Evolutionary conservation across 1,140 invertebrate species (phyloP).

Genomic region (Sycophila sp.): DNA sequence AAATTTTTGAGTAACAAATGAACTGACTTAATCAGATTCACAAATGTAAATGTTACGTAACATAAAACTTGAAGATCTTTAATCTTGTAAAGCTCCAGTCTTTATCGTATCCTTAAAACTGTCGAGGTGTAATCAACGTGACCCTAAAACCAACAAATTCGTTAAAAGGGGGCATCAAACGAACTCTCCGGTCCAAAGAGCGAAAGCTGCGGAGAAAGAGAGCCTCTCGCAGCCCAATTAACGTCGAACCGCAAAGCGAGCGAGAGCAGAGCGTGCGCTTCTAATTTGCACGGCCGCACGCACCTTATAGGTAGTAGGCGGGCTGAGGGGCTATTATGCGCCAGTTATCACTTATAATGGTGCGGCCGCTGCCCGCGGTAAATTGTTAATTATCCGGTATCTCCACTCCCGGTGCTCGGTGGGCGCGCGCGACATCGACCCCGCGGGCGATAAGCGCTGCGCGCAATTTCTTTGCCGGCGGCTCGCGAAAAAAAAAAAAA

Average conservation of each 20-base stretch:
- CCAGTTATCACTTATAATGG: constrained; percentile 48
- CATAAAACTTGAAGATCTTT: too few relatives aligned
- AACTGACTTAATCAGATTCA: too few relatives aligned
- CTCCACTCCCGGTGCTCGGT: constrained; percentile 12
- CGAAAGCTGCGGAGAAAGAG: too few relatives aligned
- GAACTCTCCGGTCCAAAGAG: too few relatives aligned
- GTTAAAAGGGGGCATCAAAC: too few relatives aligned
- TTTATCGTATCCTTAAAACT: too few relatives aligned
- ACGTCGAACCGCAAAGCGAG: constrained; percentile 18
- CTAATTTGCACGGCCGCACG: constrained; percentile 12
- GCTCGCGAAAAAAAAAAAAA: neutral
- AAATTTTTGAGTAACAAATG: too few relatives aligned
- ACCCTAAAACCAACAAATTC: too few relatives aligned
- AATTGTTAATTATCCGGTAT: constrained; percentile 58
- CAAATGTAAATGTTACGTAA: too few relatives aligned
- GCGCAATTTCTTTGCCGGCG: neutral
- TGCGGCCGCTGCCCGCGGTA: constrained; percentile 43
- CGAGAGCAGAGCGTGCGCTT: neutral
- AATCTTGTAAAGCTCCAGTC: too few relatives aligned
- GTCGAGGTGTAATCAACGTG: too few relatives aligned
- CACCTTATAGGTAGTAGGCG: too few relatives aligned
- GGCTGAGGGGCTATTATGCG: constrained; percentile 21
- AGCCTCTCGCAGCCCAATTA: constrained; percentile 30
- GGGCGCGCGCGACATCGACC: neutral
- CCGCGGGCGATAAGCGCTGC: neutral